A percentile compares a stretch with the other conserved stretches of the same genome.
Conservation (phyloP, 1,140 invertebrate species). For the Phortica variegata region DNA sequence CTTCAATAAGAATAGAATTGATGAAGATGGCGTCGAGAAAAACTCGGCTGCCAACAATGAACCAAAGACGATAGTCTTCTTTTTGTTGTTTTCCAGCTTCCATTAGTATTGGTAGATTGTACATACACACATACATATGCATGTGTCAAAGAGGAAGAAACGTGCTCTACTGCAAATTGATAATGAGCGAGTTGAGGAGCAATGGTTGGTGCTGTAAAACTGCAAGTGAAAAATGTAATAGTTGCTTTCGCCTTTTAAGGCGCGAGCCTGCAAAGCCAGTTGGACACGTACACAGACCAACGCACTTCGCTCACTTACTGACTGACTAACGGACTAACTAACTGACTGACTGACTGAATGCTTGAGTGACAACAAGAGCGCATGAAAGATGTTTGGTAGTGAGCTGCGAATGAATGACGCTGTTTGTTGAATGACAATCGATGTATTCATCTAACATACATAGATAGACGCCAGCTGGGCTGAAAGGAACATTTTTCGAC, state of each 20-base stretch:
- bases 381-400: conserved; percentile 6
- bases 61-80: not conserved
- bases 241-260: conserved; percentile 4
- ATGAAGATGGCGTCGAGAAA: too few species aligned
- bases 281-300: too few species aligned
- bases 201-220: not conserved
- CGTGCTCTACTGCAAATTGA: conserved; percentile 44
- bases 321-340: conserved; percentile 11
- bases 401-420: conserved; percentile 7
- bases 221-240: not conserved
- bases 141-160: too few species aligned
- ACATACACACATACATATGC: conserved; percentile 28
- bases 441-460: too few species aligned
- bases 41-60: too few species aligned
- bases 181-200: conserved; percentile 33
- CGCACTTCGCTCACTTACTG: conserved; percentile 4
- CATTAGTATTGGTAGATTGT: conserved; percentile 18
- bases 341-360: conserved; percentile 1
- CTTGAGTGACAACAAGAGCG: conserved; percentile 6
- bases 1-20: too few species aligned
- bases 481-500: too few species aligned
- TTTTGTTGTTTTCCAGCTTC: conserved; percentile 17
- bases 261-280: too few species aligned
- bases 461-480: too few species aligned
- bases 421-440: too few species aligned